These are phyloP conservation scores for Pipistrellus pipistrellus DNA, from an alignment of 2,797 vertebrate genomes.

Conservation along the genomic window DNA sequence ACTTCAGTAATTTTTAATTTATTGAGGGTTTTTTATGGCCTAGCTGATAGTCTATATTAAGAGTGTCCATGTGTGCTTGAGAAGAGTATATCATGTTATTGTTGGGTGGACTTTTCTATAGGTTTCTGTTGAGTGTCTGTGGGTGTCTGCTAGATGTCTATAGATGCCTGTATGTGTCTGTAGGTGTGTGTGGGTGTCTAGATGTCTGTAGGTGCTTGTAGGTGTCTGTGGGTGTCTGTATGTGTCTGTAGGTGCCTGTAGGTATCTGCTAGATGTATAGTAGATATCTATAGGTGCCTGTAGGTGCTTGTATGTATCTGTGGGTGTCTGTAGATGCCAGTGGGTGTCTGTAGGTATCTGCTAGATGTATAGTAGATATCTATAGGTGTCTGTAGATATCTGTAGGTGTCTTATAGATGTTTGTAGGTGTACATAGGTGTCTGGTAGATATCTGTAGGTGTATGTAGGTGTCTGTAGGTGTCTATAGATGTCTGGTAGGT, in stretches of 20 bases:
- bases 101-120: neutral
- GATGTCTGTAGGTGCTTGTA: neutral
- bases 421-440: accelerated
- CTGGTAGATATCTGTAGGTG: neutral
- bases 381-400: neutral
- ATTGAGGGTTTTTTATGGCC: neutral
- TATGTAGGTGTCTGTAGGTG: neutral
- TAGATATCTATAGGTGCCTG: neutral
- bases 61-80: neutral
- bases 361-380: neutral
- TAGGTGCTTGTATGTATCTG: neutral
- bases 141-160: neutral
- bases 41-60: neutral
- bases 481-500: neutral
- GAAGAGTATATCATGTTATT: neutral
- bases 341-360: neutral
- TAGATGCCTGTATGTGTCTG: no score
- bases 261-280: neutral
- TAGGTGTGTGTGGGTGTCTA: neutral
- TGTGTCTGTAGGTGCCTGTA: neutral
- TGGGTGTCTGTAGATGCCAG: no score
- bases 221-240: no score
- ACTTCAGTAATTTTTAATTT: neutral
- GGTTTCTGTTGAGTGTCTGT: neutral
- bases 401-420: no score